Evolutionary conservation across 2,888 invertebrate species (phyloP), one percentile per base, ranked within the genome.

Genomic region (Drosophila bunnanda): DNA sequence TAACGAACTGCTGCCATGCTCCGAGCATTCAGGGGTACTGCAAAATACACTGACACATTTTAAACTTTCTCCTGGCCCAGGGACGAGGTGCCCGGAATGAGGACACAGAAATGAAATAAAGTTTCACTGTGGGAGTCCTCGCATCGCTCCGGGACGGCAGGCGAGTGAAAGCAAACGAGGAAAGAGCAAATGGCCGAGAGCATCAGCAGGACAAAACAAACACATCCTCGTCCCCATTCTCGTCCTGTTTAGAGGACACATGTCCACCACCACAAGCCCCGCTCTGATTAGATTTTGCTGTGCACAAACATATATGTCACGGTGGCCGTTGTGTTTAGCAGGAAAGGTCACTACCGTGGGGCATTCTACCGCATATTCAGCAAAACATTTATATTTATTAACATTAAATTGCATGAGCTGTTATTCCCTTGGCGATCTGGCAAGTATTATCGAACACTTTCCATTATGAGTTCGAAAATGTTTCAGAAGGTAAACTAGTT

Each of bases 201-300:
- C 67, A 46, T 56, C 39, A 50, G 61, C 61, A 61, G 61, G 61
- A 61, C 43, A 67, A 67, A 56, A 56, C 60, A 60, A 46, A 61
- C 43, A 60, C 28, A 75, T 60, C 30, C 60, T 52, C 17, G 52
- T 36, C 28, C 32, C 46, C 38, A 38, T 44, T 44, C 32, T 15
- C 55, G 41, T 46, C 38, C 44, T 64, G 59, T 68, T 55, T 36
- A 50, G 17, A 64, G 53, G 64, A 61, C 78, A 69, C 75, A 56
- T 59, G 60, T 70, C 48, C 68, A 57, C 57, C 57, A 57, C 57
- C 57, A 53, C 54, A 54, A 58, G 58, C 68, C 61, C 53, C 55
- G 65, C 70, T 88, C 76, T 88, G 88, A 88, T 83, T 88, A 85
- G 80, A 76, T 83, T 82, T 82, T 75, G 82, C 77, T 67, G 48